Base-by-base conservation (phyloP, 2,888 invertebrate species). In the Tipula confusa region DNA sequence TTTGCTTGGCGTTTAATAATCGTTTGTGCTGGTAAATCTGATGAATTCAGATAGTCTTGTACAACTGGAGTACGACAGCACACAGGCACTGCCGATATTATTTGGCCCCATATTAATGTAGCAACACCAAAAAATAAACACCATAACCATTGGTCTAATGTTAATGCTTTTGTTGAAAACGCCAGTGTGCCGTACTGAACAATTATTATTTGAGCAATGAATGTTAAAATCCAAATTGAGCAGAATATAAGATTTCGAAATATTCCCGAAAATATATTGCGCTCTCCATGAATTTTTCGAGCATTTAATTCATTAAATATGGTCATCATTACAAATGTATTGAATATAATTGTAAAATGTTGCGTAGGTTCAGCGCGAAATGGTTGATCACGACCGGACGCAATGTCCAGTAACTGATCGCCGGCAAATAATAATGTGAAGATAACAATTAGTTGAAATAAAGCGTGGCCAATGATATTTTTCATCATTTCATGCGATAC, bases 301-400 rank as follows among this genome's bases (percentile, higher is more conserved):
- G 99, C 98, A 91, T 99, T 99, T 90, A 99, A 97, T 92, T 99
- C 99, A 93, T 99, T 99, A 92, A 99, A 99, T 86, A 99, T 92
- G 13, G 99, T 99, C 99, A 99, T 99, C 97, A 99, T 97, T 86
- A 99, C 99, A 91, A 99, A 99, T 33, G 98, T 96, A 92, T 99
- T 99, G 93, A 99, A 99, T 89, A 99, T 99, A 89, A 99, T 96
- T 84, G 99, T 99, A 92, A 99, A 99, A 91, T 99, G 99, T 91
- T 97, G 95, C 79, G 97, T 94, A 84, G 99, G 98, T 85, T 95
- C 95, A 83, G 95, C 91, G 87, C 93, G 93, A 38, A 95, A 90
- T 84, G 93, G 92, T 86, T 95, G 93, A 80, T 93, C 93, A 85
- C 95, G 93, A 33, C 98, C 99, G 84, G 95, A 95, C 86, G 97